These are phyloP conservation scores for Drosophila anomalata DNA, from an alignment of 2,888 invertebrate genomes.

Conservation along the genomic window DNA sequence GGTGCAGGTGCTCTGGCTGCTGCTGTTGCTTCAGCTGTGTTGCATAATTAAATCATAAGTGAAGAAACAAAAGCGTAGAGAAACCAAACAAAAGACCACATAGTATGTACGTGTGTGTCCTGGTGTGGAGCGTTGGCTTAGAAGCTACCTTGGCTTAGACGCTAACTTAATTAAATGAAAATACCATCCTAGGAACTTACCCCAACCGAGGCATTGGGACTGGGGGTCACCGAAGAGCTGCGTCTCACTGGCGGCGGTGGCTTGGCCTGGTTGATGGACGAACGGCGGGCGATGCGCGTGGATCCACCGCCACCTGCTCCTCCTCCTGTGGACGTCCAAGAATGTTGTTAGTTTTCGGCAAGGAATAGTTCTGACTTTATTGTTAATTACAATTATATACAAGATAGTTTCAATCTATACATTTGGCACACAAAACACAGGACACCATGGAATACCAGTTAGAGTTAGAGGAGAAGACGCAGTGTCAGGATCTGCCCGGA, in stretches of 20 bases:
- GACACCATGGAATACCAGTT: slow-evolving; percentile 60
- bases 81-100: slow-evolving; percentile 26
- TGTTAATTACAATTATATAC: slow-evolving; percentile 65
- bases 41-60: slow-evolving; percentile 61
- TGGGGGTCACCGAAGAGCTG: slow-evolving; percentile 87
- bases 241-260: slow-evolving; percentile 93
- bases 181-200: slow-evolving; percentile 65
- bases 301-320: slow-evolving; percentile 55
- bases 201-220: slow-evolving; percentile 78
- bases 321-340: slow-evolving; percentile 62
- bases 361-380: not conserved
- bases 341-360: not conserved
- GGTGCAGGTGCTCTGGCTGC: slow-evolving; percentile 39
- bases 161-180: slow-evolving; percentile 13
- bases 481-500: slow-evolving; percentile 16
- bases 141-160: slow-evolving; percentile 48
- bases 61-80: slow-evolving; percentile 44
- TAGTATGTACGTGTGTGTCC: slow-evolving; percentile 18
- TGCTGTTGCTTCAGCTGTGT: slow-evolving; percentile 39
- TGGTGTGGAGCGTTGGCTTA: slow-evolving; percentile 27
- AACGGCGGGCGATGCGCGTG: slow-evolving; percentile 83
- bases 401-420: slow-evolving; percentile 33
- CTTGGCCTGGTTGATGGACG: slow-evolving; percentile 85
- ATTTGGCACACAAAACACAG: slow-evolving; percentile 58
- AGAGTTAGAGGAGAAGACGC: slow-evolving; percentile 15